Conservation (phyloP, 1,140 invertebrate genomes). For the Camponotus floridanus region DNA sequence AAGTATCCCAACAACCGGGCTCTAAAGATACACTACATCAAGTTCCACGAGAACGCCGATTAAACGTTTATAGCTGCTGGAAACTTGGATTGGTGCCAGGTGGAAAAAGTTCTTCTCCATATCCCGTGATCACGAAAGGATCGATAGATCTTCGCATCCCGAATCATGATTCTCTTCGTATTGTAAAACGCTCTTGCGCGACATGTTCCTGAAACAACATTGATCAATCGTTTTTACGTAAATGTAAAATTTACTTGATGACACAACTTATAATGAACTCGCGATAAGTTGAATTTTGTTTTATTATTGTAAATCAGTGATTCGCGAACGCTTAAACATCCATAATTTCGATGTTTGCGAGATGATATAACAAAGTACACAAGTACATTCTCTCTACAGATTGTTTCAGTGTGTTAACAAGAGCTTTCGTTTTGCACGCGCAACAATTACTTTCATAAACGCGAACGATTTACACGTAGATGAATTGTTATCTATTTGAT, state of each 20-base stretch:
- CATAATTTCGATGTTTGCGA: background rate
- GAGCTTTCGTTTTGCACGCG: background rate
- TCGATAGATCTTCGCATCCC: background rate
- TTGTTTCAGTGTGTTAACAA: background rate
- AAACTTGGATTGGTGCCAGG: background rate
- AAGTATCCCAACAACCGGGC: constrained; percentile 84
- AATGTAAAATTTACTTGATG: background rate
- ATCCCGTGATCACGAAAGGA: background rate
- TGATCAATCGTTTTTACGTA: background rate
- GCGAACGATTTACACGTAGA: background rate
- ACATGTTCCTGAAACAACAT: background rate
- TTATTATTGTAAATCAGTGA: background rate
- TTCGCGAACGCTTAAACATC: background rate
- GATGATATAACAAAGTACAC: background rate
- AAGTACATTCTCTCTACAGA: background rate
- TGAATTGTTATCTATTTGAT: constrained; percentile 10
- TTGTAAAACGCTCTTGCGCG: background rate
- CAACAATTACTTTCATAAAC: background rate
- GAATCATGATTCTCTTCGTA: background rate
- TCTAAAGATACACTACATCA: constrained; percentile 84
- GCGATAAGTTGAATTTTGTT: background rate
- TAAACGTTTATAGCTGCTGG: background rate
- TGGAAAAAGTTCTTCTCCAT: background rate
- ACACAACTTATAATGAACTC: background rate
- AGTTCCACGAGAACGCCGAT: constrained; percentile 79